Evolutionary conservation across 2,113 vertebrate genomes (phyloP), one percentile per base, ranked within the genome.

Genomic region (Phasianus colchicus): DNA sequence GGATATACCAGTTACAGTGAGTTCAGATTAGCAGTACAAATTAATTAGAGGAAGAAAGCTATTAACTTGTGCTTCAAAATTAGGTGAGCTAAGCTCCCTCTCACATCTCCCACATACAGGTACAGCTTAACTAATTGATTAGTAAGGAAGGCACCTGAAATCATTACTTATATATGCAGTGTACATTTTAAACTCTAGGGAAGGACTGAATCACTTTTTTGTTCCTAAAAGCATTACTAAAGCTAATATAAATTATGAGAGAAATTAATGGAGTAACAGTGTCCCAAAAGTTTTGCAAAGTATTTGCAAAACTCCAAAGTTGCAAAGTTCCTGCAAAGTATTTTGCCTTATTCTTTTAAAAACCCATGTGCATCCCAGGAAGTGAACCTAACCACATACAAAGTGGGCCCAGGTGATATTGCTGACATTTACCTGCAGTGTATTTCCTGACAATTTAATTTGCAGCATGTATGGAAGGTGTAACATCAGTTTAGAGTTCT

Each of bases 11-110:
- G 76, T 92, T 87, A 90, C n/a, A 76, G 43, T 29, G 18, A 82
- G 63, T 85, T 93, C 80, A 90, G 57, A 72, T 40, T 69, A 57
- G 52, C 52, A 90, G 63, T 36, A 92, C 52, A 94, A 96, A 95
- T 92, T 95, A 95, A 94, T 93, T 92, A 96, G 43, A 88, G 43
- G 61, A 90, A 94, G 81, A 93, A 94, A 86, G 58, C 77, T 94
- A 94, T 90, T 93, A 94, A 92, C 52, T 79, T 69, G 19, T 61
- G 61, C 36, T 78, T 76, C 57, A 86, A 92, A 94, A 96, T 93
- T 71, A 96, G 40, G 40, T 88, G 76, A 86, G 65, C 81, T 93
- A 89, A 90, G 86, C 92, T 96, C 21, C 66, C 18, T 72, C 18
- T 87, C 77, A 61, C 45, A 85, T 66, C 55, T 64, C 47, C n/a